Percentiles rank a stretch among this genome's conserved stretches.
phyloP scores from a whole-genome alignment of 2,888 invertebrate species.

The Andricus quercusramuli region DNA sequence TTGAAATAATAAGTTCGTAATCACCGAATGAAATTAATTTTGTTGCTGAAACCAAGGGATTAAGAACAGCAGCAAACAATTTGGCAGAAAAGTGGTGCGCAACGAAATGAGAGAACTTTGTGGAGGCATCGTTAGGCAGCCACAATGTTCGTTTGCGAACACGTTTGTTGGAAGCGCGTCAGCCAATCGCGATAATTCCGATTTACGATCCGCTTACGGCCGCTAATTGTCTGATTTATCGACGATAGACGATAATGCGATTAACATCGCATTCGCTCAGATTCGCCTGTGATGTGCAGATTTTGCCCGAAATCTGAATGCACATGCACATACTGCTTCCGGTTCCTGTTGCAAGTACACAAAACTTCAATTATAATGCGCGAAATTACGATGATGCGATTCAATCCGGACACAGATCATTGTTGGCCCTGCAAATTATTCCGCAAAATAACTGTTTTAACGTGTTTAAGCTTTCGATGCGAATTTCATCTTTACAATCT shows the following conservation, averaged over 20 bases:
- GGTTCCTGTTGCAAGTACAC: constrained; percentile 25
- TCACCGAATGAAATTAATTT: not conserved
- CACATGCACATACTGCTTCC: not conserved
- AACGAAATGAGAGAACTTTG: not conserved
- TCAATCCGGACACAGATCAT: constrained; percentile 11
- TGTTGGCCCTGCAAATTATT: constrained; percentile 19
- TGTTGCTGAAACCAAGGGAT: not conserved
- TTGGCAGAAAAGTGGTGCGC: not conserved
- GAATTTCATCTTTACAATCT: not conserved
- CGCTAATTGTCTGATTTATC: constrained; percentile 74
- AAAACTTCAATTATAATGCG: constrained; percentile 35
- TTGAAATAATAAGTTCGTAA: not conserved
- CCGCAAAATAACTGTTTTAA: not conserved
- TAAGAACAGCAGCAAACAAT: not conserved
- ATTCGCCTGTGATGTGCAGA: constrained; percentile 16
- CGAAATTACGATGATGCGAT: constrained; percentile 33
- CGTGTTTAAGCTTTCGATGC: not conserved
- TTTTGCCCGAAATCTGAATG: constrained; percentile 18
- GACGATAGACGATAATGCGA: constrained; percentile 67
- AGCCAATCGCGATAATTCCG: constrained; percentile 66
- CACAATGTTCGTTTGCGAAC: constrained; percentile 53
- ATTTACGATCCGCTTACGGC: constrained; percentile 72
- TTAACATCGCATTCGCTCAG: constrained; percentile 57
- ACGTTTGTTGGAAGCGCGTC: constrained; percentile 60
- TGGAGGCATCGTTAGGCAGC: constrained; percentile 42